Conservation (phyloP, 1,140 invertebrate genomes). For the Triops cancriformis region DNA sequence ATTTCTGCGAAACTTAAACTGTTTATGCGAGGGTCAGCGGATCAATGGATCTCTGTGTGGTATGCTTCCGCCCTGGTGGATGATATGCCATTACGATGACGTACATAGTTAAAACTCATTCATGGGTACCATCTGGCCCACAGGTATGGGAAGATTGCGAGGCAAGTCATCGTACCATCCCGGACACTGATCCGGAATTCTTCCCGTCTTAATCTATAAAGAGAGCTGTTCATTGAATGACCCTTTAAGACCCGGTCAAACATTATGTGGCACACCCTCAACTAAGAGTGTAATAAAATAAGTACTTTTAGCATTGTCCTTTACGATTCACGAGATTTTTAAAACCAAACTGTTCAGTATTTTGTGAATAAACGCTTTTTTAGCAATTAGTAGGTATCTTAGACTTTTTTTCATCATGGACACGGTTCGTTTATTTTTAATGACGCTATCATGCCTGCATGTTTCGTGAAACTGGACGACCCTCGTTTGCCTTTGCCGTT, state of each 20-base stretch:
- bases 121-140: background rate
- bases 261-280: too few relatives aligned
- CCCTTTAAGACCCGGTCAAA: too few relatives aligned
- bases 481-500: slow-evolving; percentile 3
- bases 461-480: background rate
- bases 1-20: too few relatives aligned
- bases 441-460: background rate
- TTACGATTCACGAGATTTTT: too few relatives aligned
- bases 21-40: too few relatives aligned
- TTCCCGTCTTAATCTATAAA: background rate
- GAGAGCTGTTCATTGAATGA: background rate
- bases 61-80: background rate
- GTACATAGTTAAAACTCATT: background rate
- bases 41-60: too few relatives aligned
- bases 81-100: background rate
- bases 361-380: too few relatives aligned
- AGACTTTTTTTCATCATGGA: background rate
- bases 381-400: background rate
- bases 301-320: too few relatives aligned
- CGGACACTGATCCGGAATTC: background rate
- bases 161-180: background rate
- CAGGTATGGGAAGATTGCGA: background rate
- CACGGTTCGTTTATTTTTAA: background rate
- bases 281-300: too few relatives aligned
- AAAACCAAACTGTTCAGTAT: too few relatives aligned